Evolutionary conservation across 2,797 vertebrate genomes (phyloP).

Genomic region (Chelon labrosus): DNA sequence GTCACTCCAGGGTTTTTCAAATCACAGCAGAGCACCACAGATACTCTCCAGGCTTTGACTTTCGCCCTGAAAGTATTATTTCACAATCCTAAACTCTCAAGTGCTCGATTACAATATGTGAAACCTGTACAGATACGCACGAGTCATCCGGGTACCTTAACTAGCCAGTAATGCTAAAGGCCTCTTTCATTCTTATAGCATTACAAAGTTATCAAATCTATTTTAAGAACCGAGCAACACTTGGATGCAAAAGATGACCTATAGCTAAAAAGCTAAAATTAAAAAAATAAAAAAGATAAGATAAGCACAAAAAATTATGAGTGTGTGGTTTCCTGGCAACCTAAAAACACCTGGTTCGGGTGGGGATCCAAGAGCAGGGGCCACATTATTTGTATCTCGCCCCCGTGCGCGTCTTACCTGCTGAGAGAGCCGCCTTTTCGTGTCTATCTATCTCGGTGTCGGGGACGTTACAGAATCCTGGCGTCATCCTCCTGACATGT

Average conservation of each 20-base stretch:
- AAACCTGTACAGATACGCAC: conserved; percentile 56
- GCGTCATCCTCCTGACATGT: conserved; percentile 68
- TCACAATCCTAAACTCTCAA: conserved; percentile 42
- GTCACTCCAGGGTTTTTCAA: conserved; percentile 36
- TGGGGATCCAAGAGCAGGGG: conserved; percentile 41
- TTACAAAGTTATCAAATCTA: conserved; percentile 42
- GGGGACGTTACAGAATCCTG: conserved; percentile 50
- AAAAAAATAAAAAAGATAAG: conserved; percentile 32
- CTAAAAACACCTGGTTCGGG: conserved; percentile 26
- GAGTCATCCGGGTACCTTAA: conserved; percentile 47
- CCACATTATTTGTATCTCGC: conserved; percentile 34
- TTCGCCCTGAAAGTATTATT: conserved; percentile 30
- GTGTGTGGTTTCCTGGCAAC: conserved; percentile 48
- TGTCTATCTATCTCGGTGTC: conserved; percentile 72
- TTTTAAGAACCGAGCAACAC: conserved; percentile 44
- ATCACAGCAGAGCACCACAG: conserved; percentile 30
- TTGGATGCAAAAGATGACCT: conserved; percentile 50
- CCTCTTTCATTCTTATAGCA: conserved; percentile 29
- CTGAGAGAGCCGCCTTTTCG: conserved; percentile 45
- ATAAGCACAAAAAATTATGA: neutral
- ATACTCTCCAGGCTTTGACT: conserved; percentile 36
- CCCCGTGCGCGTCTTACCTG: conserved; percentile 45
- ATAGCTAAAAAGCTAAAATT: conserved; percentile 26
- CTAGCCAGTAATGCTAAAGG: conserved; percentile 47
- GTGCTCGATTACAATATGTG: conserved; percentile 32